These are phyloP conservation scores for Thera britannica DNA, from an alignment of 2,888 invertebrate species.

Conservation along the genomic window DNA sequence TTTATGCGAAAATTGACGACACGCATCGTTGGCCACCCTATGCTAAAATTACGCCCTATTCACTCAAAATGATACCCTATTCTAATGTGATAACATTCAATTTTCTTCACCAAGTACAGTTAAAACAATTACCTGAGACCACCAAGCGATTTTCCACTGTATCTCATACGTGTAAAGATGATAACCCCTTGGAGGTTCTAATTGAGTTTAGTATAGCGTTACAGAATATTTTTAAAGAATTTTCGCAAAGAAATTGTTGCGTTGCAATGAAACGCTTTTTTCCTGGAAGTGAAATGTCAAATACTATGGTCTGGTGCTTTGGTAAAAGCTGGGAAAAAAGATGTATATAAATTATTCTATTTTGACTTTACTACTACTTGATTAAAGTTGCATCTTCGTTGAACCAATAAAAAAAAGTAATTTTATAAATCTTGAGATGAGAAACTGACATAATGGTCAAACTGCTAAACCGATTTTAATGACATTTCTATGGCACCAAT, in stretches of 20 bases:
- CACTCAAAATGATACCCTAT: constrained; percentile 29
- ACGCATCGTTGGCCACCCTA: constrained; percentile 68
- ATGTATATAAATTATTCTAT: not conserved
- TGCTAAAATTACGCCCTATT: constrained; percentile 41
- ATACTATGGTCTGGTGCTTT: constrained; percentile 16
- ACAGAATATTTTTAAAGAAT: constrained; percentile 55
- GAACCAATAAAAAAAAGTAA: no score
- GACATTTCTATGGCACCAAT: no score
- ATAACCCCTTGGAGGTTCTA: constrained; percentile 26
- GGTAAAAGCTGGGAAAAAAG: not conserved
- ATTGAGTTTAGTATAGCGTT: constrained; percentile 44
- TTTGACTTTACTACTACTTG: not conserved
- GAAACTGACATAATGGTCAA: no score
- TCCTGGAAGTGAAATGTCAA: constrained; percentile 32
- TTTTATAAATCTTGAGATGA: no score
- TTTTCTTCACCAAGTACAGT: constrained; percentile 14
- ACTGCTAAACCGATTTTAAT: no score
- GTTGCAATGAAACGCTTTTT: constrained; percentile 33
- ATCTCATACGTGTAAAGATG: not conserved
- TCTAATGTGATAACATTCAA: constrained; percentile 21
- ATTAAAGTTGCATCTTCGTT: no score
- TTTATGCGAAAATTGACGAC: constrained; percentile 62
- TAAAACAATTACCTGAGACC: constrained; percentile 30
- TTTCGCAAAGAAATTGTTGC: constrained; percentile 55
- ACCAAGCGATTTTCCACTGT: constrained; percentile 32